Base-by-base conservation (phyloP, 2,113 vertebrate species). In the Mormoops blainvillei region DNA sequence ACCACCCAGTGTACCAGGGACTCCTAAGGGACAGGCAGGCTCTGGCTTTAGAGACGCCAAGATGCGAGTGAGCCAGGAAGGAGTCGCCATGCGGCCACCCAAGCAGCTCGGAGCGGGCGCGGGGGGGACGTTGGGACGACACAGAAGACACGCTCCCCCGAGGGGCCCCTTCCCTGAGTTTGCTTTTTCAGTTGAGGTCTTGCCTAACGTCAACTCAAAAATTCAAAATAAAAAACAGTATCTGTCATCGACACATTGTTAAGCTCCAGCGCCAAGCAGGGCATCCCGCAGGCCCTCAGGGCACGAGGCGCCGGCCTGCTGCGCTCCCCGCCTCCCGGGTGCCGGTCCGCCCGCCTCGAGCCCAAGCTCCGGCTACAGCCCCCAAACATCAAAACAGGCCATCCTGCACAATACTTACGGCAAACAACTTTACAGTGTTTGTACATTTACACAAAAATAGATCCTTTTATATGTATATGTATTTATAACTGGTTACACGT, bases 371-470 rank as follows among this genome's bases (percentile, higher is more conserved):
- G 24, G 87, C 82, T 48, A 78, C 45, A 36, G 86, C 5, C 73
- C 91, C 74, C 1, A 9, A 58, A 86, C 50, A 1, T 22, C 48
- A 28, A 19, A 33, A 22, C 61, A 86, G 74, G 77, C 90, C 95
- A 86, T 96, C 97, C 97, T 95, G 95, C 83, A 89, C 95, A 96
- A 97, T 96, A 97, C 98, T 98, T 94, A 95, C 3, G 74, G 98
- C 97, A 98, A 97, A 96, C 96, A 98, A 98, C 86, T 98, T 97
- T 98, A 97, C 98, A 56, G 98, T 97, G 93, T 98, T 97, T 94
- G 98, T 98, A 97, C 98, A 97, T 98, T 97, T 98, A 98, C 98
- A 98, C 97, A 98, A 98, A 98, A 98, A 98, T 98, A 98, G 98
- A 98, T 97, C 97, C 97, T 98, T 98, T 95, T 98, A 94, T 98